Evolutionary conservation across 2,797 vertebrate species (phyloP).

Genomic region (Molossus molossus): DNA sequence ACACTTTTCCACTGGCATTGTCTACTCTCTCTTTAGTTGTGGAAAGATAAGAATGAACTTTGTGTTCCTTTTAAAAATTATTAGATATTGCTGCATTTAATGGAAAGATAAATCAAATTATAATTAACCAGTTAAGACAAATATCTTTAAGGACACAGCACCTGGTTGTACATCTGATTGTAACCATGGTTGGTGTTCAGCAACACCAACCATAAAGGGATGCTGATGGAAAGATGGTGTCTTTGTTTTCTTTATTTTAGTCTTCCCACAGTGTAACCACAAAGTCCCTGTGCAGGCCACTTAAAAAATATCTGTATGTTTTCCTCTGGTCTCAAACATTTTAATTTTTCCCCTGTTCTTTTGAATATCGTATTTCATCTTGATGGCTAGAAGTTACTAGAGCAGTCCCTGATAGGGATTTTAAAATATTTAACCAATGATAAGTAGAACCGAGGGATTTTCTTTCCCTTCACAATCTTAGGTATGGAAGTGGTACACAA

Average conservation of each 20-base stretch:
- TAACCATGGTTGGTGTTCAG: neutral
- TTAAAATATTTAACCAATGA: neutral
- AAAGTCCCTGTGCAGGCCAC: neutral
- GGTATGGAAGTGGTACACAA: neutral
- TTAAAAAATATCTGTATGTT: neutral
- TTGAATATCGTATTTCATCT: neutral
- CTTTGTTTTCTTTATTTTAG: neutral
- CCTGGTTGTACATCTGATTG: neutral
- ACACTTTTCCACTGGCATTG: neutral
- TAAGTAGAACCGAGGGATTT: neutral
- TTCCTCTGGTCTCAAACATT: neutral
- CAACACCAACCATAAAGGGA: neutral
- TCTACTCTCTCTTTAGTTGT: neutral
- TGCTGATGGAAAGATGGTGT: neutral
- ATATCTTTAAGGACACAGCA: neutral
- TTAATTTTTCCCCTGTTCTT: neutral
- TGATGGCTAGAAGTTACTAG: neutral
- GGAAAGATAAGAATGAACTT: neutral
- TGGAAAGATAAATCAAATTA: constrained; percentile 27
- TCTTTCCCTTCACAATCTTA: neutral
- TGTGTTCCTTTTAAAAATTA: constrained; percentile 9
- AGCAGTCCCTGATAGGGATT: neutral
- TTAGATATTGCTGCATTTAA: neutral
- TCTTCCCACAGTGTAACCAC: neutral
- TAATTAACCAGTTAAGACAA: neutral